Conservation (phyloP, 2,797 vertebrate species). For the Holocentrus rufus region DNA sequence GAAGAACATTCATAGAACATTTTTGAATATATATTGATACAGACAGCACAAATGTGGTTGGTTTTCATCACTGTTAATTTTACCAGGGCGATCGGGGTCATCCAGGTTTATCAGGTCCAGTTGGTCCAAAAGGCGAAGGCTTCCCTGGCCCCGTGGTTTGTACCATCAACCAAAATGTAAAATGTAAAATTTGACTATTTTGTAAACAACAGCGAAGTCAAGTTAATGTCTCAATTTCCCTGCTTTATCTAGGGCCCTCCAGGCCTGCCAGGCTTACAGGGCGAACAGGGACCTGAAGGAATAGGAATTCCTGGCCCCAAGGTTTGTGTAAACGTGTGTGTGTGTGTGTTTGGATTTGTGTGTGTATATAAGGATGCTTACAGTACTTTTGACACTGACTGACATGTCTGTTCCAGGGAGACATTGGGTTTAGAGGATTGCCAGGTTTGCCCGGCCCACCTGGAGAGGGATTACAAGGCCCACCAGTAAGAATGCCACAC, state of each 20-base stretch:
- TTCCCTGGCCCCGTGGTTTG: slow-evolving; percentile 86
- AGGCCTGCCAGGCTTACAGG: slow-evolving; percentile 83
- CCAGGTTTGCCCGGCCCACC: slow-evolving; percentile 85
- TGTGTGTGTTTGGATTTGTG: neutral
- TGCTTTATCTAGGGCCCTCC: slow-evolving; percentile 82
- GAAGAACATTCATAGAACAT: neutral
- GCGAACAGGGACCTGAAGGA: slow-evolving; percentile 88
- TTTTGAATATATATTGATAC: neutral
- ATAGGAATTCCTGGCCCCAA: slow-evolving; percentile 89
- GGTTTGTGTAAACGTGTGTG: slow-evolving; percentile 74
- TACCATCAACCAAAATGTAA: slow-evolving; percentile 43
- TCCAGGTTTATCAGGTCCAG: slow-evolving; percentile 82
- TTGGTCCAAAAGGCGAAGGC: slow-evolving; percentile 90
- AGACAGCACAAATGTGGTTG: neutral
- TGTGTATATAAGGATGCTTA: neutral
- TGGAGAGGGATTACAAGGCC: slow-evolving; percentile 89
- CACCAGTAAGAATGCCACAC: slow-evolving; percentile 81
- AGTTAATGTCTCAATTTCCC: neutral
- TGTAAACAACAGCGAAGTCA: slow-evolving; percentile 1
- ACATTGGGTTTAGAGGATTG: slow-evolving; percentile 87
- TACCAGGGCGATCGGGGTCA: slow-evolving; percentile 87
- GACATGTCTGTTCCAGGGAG: slow-evolving; percentile 81
- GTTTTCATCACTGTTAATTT: slow-evolving; percentile 32
- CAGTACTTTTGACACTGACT: slow-evolving; percentile 1
- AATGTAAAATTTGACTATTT: neutral